Evolutionary conservation across 2,888 invertebrate genomes (phyloP), one percentile per base, ranked within the genome.

Genomic region (Myopa tessellatipennis): DNA sequence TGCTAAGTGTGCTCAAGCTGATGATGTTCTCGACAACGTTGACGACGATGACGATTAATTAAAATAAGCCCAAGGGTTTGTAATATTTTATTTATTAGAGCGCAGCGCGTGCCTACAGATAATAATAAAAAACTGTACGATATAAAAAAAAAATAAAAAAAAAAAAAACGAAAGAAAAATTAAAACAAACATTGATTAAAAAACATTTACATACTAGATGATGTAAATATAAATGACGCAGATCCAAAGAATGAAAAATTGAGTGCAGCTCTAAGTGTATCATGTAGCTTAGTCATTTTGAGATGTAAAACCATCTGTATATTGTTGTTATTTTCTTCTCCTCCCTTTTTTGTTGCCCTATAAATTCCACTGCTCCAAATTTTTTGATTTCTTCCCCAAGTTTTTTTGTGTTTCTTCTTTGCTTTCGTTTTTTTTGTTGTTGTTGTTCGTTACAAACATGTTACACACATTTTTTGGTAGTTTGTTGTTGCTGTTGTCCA

Each of bases 391-490:
- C 45, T 45, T 45, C 10, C 10, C 3, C 3, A 1, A 10, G 45
- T 45, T 45, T 10, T 63, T 8, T 34, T 63, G 3, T 63, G 4
- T 18, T 34, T 63, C 2, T 26, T 63, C 26, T 3, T 63, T 26
- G 26, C 26, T 26, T 65, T 36, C 36, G 36, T 67, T 67, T 4
- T 67, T 40, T 38, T 70, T 70, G 6, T 55, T 70, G 12, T 79
- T 79, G 77, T 79, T 79, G 71, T 78, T 79, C 75, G 71, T 52
- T 40, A 77, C 78, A 77, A 79, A 79, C 76, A 78, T 78, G 77
- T 76, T 76, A 50, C 71, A 69, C 5, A 55, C 76, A 74, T 65
- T 55, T 77, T 67, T 74, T 5, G 10, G 50, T 55, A 50, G 26
- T 55, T 74, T 76, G 69, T 40, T 70, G 40, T 4, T 34, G 70